Conservation (phyloP, 2,797 vertebrate genomes). For the Acanthurus leucopareius region DNA sequence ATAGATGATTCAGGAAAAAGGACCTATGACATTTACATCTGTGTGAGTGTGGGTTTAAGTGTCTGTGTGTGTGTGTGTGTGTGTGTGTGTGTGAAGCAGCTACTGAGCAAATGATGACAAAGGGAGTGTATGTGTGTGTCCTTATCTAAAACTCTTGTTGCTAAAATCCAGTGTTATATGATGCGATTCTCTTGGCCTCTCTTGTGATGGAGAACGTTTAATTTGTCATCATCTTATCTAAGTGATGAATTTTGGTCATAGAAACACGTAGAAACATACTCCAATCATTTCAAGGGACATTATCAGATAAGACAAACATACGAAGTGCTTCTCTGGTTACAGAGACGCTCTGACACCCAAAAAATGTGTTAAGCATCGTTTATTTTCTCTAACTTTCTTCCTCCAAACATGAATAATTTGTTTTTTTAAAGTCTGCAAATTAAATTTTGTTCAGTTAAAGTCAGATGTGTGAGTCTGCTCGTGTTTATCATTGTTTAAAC, state of each 20-base stretch:
- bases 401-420: not conserved
- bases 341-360: not conserved
- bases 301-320: no score
- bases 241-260: no score
- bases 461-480: not conserved
- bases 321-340: not conserved
- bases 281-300: no score
- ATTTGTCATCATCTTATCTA: no score
- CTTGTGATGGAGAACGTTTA: no score
- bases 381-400: not conserved
- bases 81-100: not conserved
- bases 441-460: not conserved
- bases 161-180: not conserved
- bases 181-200: no score
- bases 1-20: not conserved
- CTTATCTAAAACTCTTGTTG: not conserved
- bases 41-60: not conserved
- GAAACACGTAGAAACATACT: no score
- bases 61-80: not conserved
- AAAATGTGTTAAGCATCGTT: not conserved
- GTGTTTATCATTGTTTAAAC: not conserved
- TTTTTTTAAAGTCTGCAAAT: not conserved
- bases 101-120: not conserved
- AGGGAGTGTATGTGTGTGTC: not conserved
- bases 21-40: constrained; percentile 9